phyloP scores from a whole-genome alignment of 2,113 vertebrate species.

The Leucoraja erinaceus region DNA sequence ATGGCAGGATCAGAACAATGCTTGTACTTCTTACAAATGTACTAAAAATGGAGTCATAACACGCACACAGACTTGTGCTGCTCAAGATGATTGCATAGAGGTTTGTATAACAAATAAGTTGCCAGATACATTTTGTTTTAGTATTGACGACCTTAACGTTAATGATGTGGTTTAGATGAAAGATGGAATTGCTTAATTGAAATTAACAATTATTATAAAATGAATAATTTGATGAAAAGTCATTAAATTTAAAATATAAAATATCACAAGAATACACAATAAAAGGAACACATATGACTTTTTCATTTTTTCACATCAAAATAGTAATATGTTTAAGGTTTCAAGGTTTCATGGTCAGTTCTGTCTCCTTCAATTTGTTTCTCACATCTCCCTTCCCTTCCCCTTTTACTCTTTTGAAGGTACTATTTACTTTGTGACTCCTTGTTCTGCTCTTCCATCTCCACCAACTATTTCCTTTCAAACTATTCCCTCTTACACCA shows the following conservation, averaged over 20 bases:
- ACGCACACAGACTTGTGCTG: not conserved
- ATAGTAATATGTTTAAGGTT: too few species aligned
- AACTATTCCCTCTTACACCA: too few species aligned
- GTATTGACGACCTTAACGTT: not conserved
- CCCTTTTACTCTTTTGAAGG: too few species aligned
- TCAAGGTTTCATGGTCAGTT: too few species aligned
- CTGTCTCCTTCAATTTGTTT: too few species aligned
- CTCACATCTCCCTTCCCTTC: too few species aligned
- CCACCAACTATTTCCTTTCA: too few species aligned
- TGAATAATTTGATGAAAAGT: not conserved
- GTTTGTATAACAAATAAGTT: not conserved
- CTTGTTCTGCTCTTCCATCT: too few species aligned
- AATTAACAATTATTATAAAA: not conserved
- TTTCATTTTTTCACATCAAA: too few species aligned
- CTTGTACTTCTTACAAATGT: not conserved
- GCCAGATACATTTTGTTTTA: not conserved
- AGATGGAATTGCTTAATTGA: not conserved
- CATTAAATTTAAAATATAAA: not conserved
- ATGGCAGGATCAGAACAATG: not conserved
- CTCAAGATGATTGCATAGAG: not conserved
- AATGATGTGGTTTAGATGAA: not conserved
- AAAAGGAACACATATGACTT: too few species aligned
- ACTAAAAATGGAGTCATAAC: rapidly evolving
- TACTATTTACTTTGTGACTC: too few species aligned
- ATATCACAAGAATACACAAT: not conserved